Conservation (phyloP, 1,140 invertebrate species). For the Notospermus geniculatus region DNA sequence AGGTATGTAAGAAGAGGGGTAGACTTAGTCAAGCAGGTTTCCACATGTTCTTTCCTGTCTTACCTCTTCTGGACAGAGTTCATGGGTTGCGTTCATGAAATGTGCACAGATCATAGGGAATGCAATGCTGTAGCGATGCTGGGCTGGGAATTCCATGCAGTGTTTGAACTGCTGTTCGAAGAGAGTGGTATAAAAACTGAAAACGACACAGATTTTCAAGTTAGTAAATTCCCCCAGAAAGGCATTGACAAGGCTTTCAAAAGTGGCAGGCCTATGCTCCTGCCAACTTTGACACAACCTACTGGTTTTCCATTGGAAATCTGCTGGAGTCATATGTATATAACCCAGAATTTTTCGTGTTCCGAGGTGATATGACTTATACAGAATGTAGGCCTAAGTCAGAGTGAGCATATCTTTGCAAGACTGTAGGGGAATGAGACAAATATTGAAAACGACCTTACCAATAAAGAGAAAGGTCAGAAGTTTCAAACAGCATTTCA, state of each 20-base stretch:
- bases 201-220: constrained; percentile 15
- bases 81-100: constrained; percentile 96
- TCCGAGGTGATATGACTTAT: no score
- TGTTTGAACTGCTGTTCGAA: constrained; percentile 98
- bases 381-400: no score
- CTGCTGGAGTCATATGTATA: no score
- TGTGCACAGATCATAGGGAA: constrained; percentile 97
- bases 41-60: constrained; percentile 26
- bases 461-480: constrained; percentile 95
- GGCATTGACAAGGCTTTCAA: no score
- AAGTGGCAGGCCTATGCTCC: no score
- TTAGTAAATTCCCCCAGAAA: no score
- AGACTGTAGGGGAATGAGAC: constrained; percentile 95
- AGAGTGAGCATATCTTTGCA: no score
- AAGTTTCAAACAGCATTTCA: constrained; percentile 93
- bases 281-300: background rate
- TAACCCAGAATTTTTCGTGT: no score
- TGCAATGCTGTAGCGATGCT: constrained; percentile 95
- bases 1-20: no score
- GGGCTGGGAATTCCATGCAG: constrained; percentile 96
- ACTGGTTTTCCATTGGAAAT: no score
- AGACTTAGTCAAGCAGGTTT: no score
- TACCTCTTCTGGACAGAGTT: constrained; percentile 95
- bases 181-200: constrained; percentile 89
- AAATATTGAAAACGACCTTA: constrained; percentile 70